phyloP scores from a whole-genome alignment of 2,797 vertebrate species.

The Morelia viridis region DNA sequence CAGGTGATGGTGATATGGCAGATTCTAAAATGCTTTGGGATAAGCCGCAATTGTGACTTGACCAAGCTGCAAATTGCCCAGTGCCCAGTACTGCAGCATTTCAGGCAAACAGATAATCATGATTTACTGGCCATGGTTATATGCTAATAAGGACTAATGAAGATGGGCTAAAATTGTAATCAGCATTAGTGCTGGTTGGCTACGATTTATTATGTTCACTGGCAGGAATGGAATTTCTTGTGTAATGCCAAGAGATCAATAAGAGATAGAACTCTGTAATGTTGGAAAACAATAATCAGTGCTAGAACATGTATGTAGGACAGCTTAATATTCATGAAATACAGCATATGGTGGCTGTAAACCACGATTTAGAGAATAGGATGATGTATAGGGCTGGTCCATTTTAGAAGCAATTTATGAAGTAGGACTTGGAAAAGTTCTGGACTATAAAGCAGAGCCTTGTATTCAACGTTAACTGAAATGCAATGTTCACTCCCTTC shows the following conservation, averaged over 20 bases:
- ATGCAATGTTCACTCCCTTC: too few species aligned
- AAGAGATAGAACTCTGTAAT: not conserved
- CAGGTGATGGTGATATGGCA: slow-evolving; percentile 4
- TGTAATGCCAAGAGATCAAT: slow-evolving; percentile 19
- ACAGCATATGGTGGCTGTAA: not conserved
- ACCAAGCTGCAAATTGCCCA: not conserved
- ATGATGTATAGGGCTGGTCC: not conserved
- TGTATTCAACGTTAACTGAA: not conserved
- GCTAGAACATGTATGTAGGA: not conserved
- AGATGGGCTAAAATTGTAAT: slow-evolving; percentile 21
- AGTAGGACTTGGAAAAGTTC: not conserved
- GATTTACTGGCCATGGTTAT: slow-evolving; percentile 3
- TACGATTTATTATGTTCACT: slow-evolving; percentile 2
- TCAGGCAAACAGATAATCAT: not conserved
- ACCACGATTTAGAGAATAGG: not conserved
- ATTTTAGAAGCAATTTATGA: not conserved
- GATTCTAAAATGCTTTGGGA: not conserved
- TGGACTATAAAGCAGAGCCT: not conserved
- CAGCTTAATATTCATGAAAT: not conserved
- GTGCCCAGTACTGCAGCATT: not conserved
- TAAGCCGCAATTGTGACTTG: rapidly evolving
- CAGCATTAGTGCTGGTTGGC: not conserved
- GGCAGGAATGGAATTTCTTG: not conserved
- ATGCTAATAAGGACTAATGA: not conserved
- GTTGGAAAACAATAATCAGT: not conserved